Conservation (phyloP, 2,797 vertebrate genomes). For the Phaenicophaeus curvirostris region DNA sequence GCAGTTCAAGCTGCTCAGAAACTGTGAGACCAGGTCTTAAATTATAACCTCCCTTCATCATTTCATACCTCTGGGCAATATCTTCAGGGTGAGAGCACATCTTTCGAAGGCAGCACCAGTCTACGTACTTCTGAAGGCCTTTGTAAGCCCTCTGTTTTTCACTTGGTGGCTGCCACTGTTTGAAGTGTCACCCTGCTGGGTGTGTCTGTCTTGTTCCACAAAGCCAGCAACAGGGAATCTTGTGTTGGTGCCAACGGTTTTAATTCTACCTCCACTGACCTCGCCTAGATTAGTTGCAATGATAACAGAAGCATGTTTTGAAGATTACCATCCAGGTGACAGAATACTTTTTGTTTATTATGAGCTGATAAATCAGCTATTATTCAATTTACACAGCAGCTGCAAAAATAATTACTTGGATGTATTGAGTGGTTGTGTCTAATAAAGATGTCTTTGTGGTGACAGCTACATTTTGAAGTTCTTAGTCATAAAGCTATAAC, state of each 20-base stretch:
- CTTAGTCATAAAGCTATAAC: background rate
- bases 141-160: background rate
- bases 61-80: background rate
- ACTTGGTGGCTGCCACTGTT: background rate
- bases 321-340: background rate
- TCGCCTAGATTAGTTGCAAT: background rate
- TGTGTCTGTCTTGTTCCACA: background rate
- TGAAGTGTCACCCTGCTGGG: background rate
- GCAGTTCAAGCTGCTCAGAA: background rate
- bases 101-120: background rate
- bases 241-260: background rate
- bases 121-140: background rate
- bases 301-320: background rate
- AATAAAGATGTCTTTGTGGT: background rate
- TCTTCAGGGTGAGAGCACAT: background rate
- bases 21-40: background rate
- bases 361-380: conserved; percentile 17
- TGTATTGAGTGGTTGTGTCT: background rate
- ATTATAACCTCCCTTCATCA: background rate
- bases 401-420: background rate
- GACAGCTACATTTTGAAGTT: background rate
- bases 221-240: background rate
- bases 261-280: background rate
- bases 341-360: background rate
- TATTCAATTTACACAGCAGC: background rate